phyloP scores from a whole-genome alignment of 2,113 vertebrate genomes.

The Emydocephalus ijimae region DNA sequence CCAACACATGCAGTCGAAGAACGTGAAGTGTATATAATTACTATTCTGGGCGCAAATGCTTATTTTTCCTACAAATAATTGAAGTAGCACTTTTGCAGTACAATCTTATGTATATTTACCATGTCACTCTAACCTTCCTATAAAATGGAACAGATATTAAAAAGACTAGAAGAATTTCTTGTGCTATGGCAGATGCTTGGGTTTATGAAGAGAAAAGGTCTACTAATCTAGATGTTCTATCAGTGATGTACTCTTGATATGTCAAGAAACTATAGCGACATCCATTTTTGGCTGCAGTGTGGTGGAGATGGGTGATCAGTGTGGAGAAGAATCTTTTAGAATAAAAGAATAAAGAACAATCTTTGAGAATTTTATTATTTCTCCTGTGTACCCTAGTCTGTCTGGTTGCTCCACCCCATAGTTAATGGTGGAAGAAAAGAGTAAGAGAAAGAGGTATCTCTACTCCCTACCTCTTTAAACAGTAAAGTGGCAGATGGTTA shows the following conservation, averaged over 20 bases:
- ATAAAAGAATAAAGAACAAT: background rate
- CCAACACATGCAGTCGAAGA: constrained; percentile 40
- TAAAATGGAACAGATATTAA: background rate
- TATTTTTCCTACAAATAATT: background rate
- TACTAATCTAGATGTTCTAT: background rate
- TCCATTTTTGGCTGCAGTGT: background rate
- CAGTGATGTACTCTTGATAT: background rate
- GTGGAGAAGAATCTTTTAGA: background rate
- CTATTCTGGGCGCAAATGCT: background rate
- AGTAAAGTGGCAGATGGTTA: background rate
- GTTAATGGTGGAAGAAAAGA: background rate
- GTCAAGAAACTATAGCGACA: background rate
- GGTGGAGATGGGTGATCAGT: background rate
- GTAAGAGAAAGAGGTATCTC: background rate
- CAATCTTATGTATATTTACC: background rate
- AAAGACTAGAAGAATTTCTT: background rate
- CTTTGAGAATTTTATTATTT: background rate
- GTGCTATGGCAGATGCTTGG: background rate
- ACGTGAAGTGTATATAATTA: constrained; percentile 13
- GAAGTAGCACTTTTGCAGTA: background rate
- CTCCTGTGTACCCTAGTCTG: background rate
- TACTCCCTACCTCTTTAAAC: background rate
- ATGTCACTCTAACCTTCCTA: background rate
- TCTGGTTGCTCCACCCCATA: background rate
- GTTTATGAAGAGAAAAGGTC: background rate